A percentile compares a stretch with the other conserved stretches of the same genome.
These are phyloP conservation scores for Cyrtodaria siliqua DNA, from an alignment of 2,888 invertebrate genomes.

Conservation along the genomic window DNA sequence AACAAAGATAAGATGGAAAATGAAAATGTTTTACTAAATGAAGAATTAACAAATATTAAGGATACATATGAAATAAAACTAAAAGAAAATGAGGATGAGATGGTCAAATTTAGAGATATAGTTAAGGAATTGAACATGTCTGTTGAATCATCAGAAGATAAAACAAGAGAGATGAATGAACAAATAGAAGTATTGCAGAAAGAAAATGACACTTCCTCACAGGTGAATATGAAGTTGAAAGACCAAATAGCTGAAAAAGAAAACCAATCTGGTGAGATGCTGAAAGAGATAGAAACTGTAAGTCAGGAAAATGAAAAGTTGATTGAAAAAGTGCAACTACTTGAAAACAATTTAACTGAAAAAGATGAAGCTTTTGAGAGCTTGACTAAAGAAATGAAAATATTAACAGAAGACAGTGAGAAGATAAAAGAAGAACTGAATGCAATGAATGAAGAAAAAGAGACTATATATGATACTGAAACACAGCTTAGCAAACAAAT, in stretches of 20 bases:
- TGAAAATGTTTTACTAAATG: constrained; percentile 9
- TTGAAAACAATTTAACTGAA: constrained; percentile 6
- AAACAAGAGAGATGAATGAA: neutral
- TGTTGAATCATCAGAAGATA: neutral
- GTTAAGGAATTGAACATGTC: constrained; percentile 10
- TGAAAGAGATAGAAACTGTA: constrained; percentile 12
- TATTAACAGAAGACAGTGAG: constrained; percentile 4
- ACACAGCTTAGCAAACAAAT: constrained; percentile 27
- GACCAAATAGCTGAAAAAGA: neutral
- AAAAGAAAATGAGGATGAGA: constrained; percentile 24
- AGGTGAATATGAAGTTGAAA: no score
- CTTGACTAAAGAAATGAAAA: constrained; percentile 11
- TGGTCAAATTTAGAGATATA: constrained; percentile 24
- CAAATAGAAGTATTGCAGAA: constrained; percentile 4
- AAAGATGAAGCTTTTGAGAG: constrained; percentile 9
- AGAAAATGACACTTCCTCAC: neutral
- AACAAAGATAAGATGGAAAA: constrained; percentile 6
- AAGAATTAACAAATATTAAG: constrained; percentile 9
- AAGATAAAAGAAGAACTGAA: neutral
- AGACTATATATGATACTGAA: constrained; percentile 23
- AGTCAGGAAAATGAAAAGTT: constrained; percentile 13
- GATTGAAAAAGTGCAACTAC: constrained; percentile 3
- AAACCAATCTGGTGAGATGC: neutral
- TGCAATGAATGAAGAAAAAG: constrained; percentile 41
- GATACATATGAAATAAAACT: constrained; percentile 19